Evolutionary conservation across 2,797 vertebrate genomes (phyloP).

Genomic region (Falco cherrug): DNA sequence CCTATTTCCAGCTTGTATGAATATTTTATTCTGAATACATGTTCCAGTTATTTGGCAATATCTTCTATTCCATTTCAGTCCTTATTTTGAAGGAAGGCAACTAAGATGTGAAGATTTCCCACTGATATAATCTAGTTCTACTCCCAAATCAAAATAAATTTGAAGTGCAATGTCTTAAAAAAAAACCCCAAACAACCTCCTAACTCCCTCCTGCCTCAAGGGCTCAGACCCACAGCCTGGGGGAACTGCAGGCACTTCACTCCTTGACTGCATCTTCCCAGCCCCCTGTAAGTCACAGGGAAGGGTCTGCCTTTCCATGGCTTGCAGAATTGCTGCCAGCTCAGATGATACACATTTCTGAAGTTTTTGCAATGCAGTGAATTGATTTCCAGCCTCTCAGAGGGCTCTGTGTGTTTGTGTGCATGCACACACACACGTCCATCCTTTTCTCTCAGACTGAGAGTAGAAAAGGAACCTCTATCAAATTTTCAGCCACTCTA

Average conservation of each 20-base stretch:
- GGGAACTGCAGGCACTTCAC: background rate
- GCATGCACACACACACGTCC: background rate
- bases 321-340: background rate
- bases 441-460: background rate
- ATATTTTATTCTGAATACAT: conserved; percentile 75
- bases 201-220: background rate
- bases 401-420: too few relatives aligned
- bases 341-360: background rate
- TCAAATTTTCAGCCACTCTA: background rate
- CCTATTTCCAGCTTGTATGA: conserved; percentile 67
- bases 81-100: conserved; percentile 11
- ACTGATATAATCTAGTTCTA: background rate
- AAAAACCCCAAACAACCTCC: background rate
- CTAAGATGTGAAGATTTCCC: background rate
- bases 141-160: background rate
- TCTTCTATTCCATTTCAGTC: conserved; percentile 25
- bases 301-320: background rate
- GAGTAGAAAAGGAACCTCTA: background rate
- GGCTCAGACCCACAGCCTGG: background rate
- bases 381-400: background rate
- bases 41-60: conserved; percentile 62
- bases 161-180: background rate
- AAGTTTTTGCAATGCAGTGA: background rate
- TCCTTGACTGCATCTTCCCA: background rate
- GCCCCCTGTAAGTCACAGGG: background rate